These are phyloP conservation scores for Gallinago stenura DNA, from an alignment of 2,797 vertebrate genomes.

Conservation along the genomic window DNA sequence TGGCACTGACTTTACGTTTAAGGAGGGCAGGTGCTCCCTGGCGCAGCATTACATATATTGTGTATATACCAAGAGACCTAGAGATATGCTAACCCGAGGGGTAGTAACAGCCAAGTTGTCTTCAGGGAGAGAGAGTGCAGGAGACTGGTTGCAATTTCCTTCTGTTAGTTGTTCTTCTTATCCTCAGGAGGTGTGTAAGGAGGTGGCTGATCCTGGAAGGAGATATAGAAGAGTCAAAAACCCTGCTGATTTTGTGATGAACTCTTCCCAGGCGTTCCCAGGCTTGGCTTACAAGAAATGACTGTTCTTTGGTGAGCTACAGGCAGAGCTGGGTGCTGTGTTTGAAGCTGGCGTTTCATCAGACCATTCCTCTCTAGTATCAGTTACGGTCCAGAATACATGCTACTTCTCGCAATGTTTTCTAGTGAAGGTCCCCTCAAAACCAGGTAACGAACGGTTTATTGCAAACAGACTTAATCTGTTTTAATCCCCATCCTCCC, in stretches of 20 bases:
- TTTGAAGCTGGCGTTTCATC: background rate
- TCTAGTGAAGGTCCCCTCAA: background rate
- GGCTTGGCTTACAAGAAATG: background rate
- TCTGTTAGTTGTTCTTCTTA: slow-evolving; percentile 85
- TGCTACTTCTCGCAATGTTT: background rate
- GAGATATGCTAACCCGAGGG: slow-evolving; percentile 9
- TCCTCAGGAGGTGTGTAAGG: slow-evolving; percentile 87
- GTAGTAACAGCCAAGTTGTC: slow-evolving; percentile 13
- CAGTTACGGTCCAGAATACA: background rate
- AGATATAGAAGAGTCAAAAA: background rate
- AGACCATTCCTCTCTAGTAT: background rate
- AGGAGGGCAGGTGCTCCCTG: background rate
- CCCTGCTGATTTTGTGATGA: background rate
- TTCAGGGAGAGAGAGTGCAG: slow-evolving; percentile 10
- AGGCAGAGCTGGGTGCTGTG: background rate
- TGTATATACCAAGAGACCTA: slow-evolving; percentile 36
- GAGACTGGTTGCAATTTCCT: background rate
- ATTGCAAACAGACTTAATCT: background rate
- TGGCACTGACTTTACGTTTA: background rate
- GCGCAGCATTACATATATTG: background rate
- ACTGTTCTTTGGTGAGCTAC: background rate
- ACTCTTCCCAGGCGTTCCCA: background rate
- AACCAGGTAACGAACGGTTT: background rate
- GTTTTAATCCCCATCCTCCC: background rate
- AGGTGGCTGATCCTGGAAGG: slow-evolving; percentile 87